phyloP scores from a whole-genome alignment of 2,888 invertebrate genomes.

The Ophion costatus region DNA sequence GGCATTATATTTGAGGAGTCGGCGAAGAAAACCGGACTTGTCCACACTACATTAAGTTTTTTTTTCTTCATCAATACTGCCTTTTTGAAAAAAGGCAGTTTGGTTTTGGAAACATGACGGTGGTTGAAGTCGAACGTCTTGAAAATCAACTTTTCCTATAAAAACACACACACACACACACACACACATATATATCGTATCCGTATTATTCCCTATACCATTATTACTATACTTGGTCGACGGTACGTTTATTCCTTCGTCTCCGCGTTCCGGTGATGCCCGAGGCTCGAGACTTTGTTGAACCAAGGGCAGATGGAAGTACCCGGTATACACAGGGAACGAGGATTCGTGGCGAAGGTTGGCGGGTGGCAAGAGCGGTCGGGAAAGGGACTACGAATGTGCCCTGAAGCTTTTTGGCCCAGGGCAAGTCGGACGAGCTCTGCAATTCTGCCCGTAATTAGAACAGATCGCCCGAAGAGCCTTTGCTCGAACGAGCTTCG shows the following conservation, averaged over 20 bases:
- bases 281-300: slow-evolving; percentile 69
- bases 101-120: background rate
- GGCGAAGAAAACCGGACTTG: too few relatives aligned
- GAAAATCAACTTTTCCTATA: background rate
- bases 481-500: slow-evolving; percentile 71
- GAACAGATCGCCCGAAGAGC: slow-evolving; percentile 80
- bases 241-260: slow-evolving; percentile 66
- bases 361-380: slow-evolving; percentile 68
- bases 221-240: slow-evolving; percentile 56
- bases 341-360: slow-evolving; percentile 69
- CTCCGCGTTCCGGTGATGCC: slow-evolving; percentile 60
- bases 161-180: too few relatives aligned
- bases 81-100: too few relatives aligned
- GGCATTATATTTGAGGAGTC: too few relatives aligned
- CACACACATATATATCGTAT: background rate
- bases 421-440: slow-evolving; percentile 70
- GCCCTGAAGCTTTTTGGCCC: slow-evolving; percentile 61
- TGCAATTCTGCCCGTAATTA: slow-evolving; percentile 82
- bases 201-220: slow-evolving; percentile 17
- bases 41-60: too few relatives aligned
- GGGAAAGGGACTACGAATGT: slow-evolving; percentile 63
- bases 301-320: slow-evolving; percentile 72
- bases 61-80: too few relatives aligned
- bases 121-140: background rate
- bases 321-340: slow-evolving; percentile 55